Evolutionary conservation across 92 coral and sea anemone genomes (phyloP).

Genomic region (Parazoanthus darwini): DNA sequence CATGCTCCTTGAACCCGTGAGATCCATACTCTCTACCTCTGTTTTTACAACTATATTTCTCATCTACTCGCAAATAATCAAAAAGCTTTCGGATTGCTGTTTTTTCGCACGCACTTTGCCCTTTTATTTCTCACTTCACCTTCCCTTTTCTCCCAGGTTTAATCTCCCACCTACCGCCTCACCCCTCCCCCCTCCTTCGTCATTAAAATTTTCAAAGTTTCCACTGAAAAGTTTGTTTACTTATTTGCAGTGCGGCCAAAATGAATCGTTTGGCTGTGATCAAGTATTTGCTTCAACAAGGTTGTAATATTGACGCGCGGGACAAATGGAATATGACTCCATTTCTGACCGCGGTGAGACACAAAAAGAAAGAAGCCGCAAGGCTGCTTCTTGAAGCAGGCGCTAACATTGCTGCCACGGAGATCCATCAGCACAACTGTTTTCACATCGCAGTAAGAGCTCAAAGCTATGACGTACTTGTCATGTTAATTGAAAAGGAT

Average conservation of each 20-base stretch:
- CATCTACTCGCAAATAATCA: not conserved
- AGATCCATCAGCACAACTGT: constrained; percentile 43
- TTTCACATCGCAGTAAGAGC: constrained; percentile 66
- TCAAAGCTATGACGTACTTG: constrained; percentile 41
- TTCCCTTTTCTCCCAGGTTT: too few relatives aligned
- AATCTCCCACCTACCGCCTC: not conserved
- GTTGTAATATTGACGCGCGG: constrained; percentile 55
- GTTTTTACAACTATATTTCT: not conserved
- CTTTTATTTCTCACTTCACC: not conserved
- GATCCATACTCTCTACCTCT: not conserved
- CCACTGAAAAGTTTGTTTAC: not conserved
- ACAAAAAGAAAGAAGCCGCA: constrained; percentile 59
- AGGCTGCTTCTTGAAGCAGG: constrained; percentile 62
- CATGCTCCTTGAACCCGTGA: too few relatives aligned
- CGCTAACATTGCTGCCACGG: constrained; percentile 62
- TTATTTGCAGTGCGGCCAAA: constrained; percentile 62
- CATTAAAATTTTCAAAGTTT: too few relatives aligned
- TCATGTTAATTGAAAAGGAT: constrained; percentile 60
- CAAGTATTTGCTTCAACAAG: constrained; percentile 62
- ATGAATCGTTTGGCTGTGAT: constrained; percentile 47
- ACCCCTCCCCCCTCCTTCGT: not conserved
- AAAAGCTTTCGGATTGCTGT: too few relatives aligned
- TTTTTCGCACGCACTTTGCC: not conserved
- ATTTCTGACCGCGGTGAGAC: constrained; percentile 60
- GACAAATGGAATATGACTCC: constrained; percentile 68